Percentiles rank a stretch among this genome's conserved stretches.
phyloP scores from a whole-genome alignment of 2,888 invertebrate genomes.

The Dendrolimus houi region DNA sequence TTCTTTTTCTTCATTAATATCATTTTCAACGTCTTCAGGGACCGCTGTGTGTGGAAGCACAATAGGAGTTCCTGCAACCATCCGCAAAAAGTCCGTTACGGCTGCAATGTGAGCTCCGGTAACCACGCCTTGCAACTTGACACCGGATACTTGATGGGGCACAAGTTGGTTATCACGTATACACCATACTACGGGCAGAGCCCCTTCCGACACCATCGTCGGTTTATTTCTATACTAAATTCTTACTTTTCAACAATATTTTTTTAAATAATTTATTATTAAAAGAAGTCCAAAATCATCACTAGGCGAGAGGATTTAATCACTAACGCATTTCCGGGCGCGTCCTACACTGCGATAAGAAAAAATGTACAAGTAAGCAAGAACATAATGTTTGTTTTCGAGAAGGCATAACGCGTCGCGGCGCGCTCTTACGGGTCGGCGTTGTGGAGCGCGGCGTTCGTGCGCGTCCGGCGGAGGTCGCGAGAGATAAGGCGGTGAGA shows the following conservation, averaged over 20 bases:
- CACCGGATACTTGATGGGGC: constrained; percentile 80
- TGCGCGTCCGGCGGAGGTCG: constrained; percentile 74
- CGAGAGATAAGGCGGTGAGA: constrained; percentile 75
- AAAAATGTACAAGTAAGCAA: constrained; percentile 45
- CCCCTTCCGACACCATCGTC: constrained; percentile 79
- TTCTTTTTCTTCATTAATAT: constrained; percentile 62
- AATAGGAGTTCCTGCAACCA: constrained; percentile 79
- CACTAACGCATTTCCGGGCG: constrained; percentile 54
- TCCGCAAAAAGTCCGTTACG: constrained; percentile 79
- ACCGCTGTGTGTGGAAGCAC: constrained; percentile 70
- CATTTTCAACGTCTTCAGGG: constrained; percentile 58
- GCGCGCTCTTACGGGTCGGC: constrained; percentile 31
- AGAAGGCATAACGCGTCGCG: constrained; percentile 61
- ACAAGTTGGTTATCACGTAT: constrained; percentile 81
- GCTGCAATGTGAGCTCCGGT: constrained; percentile 81
- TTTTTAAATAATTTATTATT: constrained; percentile 7
- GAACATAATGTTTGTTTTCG: constrained; percentile 49
- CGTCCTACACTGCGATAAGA: constrained; percentile 48
- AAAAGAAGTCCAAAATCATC: constrained; percentile 11
- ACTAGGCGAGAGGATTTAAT: constrained; percentile 25
- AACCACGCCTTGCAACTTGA: constrained; percentile 79
- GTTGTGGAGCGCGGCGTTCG: constrained; percentile 54
- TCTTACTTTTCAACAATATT: constrained; percentile 4
- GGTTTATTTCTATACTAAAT: constrained; percentile 28
- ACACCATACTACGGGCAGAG: constrained; percentile 81